These are phyloP conservation scores for Digitonthophagus gazella DNA, from an alignment of 2,888 invertebrate species.

Conservation along the genomic window DNA sequence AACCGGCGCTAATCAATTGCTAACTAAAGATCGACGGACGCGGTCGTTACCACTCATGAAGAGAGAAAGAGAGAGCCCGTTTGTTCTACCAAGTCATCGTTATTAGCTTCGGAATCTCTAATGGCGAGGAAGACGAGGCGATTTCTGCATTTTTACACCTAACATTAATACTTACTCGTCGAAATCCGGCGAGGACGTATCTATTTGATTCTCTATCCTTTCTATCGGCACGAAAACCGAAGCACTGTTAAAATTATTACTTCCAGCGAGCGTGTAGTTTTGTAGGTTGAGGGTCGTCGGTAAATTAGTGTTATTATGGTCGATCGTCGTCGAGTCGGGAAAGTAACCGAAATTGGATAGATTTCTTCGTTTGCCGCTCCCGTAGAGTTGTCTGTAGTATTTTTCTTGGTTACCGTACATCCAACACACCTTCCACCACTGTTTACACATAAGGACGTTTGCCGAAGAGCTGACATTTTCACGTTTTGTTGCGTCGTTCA, in stretches of 20 bases:
- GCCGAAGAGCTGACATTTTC: constrained; percentile 54
- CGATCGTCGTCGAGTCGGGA: background rate
- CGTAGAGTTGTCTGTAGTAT: constrained; percentile 80
- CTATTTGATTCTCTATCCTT: constrained; percentile 12
- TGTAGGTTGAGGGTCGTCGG: background rate
- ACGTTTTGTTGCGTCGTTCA: constrained; percentile 41
- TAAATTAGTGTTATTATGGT: constrained; percentile 24
- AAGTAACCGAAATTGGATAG: background rate
- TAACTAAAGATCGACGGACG: background rate
- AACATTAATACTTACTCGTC: constrained; percentile 21
- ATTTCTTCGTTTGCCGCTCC: constrained; percentile 42
- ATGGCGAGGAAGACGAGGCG: too few species aligned
- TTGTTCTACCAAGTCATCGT: background rate
- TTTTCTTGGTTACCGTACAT: constrained; percentile 78
- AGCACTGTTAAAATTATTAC: constrained; percentile 33
- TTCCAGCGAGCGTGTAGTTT: constrained; percentile 3
- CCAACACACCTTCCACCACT: constrained; percentile 90
- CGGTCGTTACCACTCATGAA: background rate
- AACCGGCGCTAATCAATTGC: background rate
- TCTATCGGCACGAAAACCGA: constrained; percentile 31
- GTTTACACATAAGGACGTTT: constrained; percentile 78
- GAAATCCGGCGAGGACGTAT: constrained; percentile 5
- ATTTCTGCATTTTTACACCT: too few species aligned
- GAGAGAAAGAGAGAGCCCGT: background rate
- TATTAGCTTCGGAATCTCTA: too few species aligned